A percentile compares a stretch with the other conserved stretches of the same genome.
phyloP scores from a whole-genome alignment of 2,113 vertebrate genomes.

The Morone saxatilis region DNA sequence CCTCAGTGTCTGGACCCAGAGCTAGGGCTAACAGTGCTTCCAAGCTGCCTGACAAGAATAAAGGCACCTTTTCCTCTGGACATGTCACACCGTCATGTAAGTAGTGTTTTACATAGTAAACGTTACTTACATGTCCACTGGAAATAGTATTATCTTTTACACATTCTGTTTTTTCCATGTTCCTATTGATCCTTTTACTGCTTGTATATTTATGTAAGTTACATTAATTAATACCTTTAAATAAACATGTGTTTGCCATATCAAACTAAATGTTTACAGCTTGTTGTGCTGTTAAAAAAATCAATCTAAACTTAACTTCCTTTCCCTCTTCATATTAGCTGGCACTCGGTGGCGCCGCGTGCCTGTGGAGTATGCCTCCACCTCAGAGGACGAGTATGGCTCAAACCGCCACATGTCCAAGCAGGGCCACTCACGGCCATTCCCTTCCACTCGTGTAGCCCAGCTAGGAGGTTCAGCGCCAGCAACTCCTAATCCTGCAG shows the following conservation, averaged over 20 bases:
- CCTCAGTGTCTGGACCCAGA: slow-evolving; percentile 87
- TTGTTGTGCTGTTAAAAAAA: background rate
- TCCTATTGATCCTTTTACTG: background rate
- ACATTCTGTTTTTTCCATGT: background rate
- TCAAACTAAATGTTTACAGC: background rate
- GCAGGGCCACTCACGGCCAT: slow-evolving; percentile 88
- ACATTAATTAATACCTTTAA: background rate
- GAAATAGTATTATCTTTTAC: background rate
- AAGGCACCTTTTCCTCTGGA: slow-evolving; percentile 84
- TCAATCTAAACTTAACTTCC: background rate
- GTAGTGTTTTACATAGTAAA: slow-evolving; percentile 18
- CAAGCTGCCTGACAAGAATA: slow-evolving; percentile 93
- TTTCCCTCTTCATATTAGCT: slow-evolving; percentile 47
- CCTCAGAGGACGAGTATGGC: slow-evolving; percentile 98
- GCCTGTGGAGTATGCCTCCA: slow-evolving; percentile 97
- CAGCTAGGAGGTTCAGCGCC: slow-evolving; percentile 89
- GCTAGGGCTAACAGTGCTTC: slow-evolving; percentile 96
- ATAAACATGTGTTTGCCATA: background rate
- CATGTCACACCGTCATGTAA: slow-evolving; percentile 91
- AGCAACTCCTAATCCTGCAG: slow-evolving; percentile 77
- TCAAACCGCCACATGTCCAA: slow-evolving; percentile 96
- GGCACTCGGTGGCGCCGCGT: slow-evolving; percentile 94
- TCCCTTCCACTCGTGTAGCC: slow-evolving; percentile 89
- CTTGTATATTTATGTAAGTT: background rate
- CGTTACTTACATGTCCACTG: background rate